These are phyloP conservation scores for Dryococelus australis DNA, from an alignment of 2,888 invertebrate species.

Conservation along the genomic window DNA sequence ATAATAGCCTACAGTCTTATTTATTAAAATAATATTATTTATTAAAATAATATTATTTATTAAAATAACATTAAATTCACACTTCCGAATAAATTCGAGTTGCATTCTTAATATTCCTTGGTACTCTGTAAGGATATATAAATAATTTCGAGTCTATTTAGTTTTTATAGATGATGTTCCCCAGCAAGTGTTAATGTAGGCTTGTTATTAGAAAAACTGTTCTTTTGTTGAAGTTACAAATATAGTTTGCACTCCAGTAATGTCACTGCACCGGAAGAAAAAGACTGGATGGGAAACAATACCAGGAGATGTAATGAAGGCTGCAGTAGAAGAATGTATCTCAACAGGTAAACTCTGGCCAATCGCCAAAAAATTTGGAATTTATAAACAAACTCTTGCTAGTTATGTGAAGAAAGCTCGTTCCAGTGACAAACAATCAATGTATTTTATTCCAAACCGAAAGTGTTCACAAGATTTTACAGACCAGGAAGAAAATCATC, in stretches of 20 bases:
- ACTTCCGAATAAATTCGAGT: not conserved
- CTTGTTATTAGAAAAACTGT: not conserved
- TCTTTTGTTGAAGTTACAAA: not conserved
- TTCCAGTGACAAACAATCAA: not conserved
- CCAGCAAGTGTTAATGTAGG: not conserved
- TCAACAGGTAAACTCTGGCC: not conserved
- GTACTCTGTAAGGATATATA: not conserved
- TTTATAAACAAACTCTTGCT: not conserved
- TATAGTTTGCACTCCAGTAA: not conserved
- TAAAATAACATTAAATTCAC: not conserved
- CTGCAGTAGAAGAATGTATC: slow-evolving; percentile 16
- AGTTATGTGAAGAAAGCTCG: slow-evolving; percentile 1
- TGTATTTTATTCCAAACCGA: not conserved
- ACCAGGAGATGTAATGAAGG: not conserved
- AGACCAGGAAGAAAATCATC: not conserved
- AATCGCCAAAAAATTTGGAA: not conserved
- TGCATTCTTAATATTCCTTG: not conserved
- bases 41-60: too few relatives aligned
- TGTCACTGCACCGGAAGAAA: not conserved
- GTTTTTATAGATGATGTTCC: not conserved
- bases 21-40: too few relatives aligned
- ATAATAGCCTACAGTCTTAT: too few relatives aligned
- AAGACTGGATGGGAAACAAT: not conserved
- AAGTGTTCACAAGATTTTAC: slow-evolving; percentile 6
- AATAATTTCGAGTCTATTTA: not conserved